Conservation (phyloP, 2,113 vertebrate genomes). For the Alligator mississippiensis region DNA sequence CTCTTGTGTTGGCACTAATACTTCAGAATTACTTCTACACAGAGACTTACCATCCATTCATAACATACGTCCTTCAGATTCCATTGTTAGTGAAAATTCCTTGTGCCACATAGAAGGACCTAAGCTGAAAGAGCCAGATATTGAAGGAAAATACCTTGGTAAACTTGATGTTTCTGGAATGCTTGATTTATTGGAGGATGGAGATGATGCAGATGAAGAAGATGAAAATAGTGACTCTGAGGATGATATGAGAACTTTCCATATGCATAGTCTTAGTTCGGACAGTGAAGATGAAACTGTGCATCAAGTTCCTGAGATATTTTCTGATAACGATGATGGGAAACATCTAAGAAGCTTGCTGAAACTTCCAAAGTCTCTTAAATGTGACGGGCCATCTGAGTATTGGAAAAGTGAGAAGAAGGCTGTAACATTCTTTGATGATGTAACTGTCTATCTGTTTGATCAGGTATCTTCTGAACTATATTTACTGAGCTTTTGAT, state of each 20-base stretch:
- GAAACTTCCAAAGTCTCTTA: slow-evolving; percentile 74
- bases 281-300: slow-evolving; percentile 93
- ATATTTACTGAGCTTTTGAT: not conserved
- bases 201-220: slow-evolving; percentile 88
- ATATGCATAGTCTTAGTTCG: slow-evolving; percentile 88
- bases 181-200: slow-evolving; percentile 84
- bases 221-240: slow-evolving; percentile 98
- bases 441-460: slow-evolving; percentile 97
- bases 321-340: slow-evolving; percentile 84
- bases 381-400: not conserved
- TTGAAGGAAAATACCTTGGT: slow-evolving; percentile 93
- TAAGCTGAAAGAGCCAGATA: slow-evolving; percentile 92
- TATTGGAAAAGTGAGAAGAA: slow-evolving; percentile 78
- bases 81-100: slow-evolving; percentile 74
- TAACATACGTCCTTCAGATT: not conserved
- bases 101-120: slow-evolving; percentile 78
- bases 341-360: slow-evolving; percentile 89
- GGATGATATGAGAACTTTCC: slow-evolving; percentile 90
- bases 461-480: slow-evolving; percentile 87
- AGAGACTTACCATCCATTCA: slow-evolving; percentile 45
- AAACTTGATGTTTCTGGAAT: slow-evolving; percentile 75
- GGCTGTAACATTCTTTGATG: slow-evolving; percentile 93
- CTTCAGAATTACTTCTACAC: slow-evolving; percentile 73
- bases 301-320: slow-evolving; percentile 87
- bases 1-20: slow-evolving; percentile 80